Percentiles rank a stretch among this genome's conserved stretches.
phyloP scores from a whole-genome alignment of 2,888 invertebrate genomes.

The Cryptus armator region DNA sequence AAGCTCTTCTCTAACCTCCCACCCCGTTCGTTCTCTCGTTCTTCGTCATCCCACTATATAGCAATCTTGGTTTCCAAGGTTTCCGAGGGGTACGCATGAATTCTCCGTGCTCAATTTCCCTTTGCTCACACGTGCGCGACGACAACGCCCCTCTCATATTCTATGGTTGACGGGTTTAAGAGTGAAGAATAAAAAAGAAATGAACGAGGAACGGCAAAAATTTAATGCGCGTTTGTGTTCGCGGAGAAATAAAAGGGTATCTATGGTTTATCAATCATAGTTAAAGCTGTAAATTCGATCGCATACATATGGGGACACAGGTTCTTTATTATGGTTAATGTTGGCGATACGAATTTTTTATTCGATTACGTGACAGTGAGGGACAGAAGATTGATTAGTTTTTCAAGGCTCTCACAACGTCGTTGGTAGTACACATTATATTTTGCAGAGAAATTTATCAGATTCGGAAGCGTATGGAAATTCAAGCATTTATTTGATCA shows the following conservation, averaged over 20 bases:
- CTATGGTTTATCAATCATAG: not conserved
- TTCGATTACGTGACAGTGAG: no score
- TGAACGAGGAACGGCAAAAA: slow-evolving; percentile 11
- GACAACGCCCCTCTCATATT: slow-evolving; percentile 32
- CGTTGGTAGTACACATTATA: no score
- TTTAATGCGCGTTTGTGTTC: not conserved
- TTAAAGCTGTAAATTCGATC: not conserved
- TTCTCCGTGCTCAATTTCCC: slow-evolving; percentile 57
- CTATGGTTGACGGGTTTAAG: slow-evolving; percentile 20
- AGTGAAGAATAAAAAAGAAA: not conserved
- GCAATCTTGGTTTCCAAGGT: slow-evolving; percentile 29
- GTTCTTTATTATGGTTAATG: not conserved
- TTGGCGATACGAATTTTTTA: not conserved
- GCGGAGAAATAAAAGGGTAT: not conserved
- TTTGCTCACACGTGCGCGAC: slow-evolving; percentile 66
- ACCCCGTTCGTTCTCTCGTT: slow-evolving; percentile 8
- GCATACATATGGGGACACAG: not conserved
- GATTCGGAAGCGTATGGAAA: no score
- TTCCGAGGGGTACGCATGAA: slow-evolving; percentile 27
- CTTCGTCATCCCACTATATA: slow-evolving; percentile 22
- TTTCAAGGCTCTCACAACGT: no score
- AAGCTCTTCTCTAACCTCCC: slow-evolving; percentile 38
- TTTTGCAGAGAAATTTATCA: no score
- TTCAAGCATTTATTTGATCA: no score
- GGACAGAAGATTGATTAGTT: no score